phyloP scores from a whole-genome alignment of 2,113 vertebrate species.

The Istiophorus platypterus region DNA sequence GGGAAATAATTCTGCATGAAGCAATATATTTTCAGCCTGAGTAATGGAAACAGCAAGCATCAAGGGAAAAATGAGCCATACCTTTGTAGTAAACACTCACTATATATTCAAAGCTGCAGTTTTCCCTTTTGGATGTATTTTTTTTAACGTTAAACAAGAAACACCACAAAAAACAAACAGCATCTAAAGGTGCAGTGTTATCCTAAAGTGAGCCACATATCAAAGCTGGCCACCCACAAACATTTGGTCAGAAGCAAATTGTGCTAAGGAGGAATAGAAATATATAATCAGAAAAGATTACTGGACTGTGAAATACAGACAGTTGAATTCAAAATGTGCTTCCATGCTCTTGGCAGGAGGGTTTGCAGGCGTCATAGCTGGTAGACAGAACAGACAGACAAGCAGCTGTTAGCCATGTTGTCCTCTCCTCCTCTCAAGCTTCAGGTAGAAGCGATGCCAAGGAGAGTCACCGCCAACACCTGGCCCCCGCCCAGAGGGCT shows the following conservation, averaged over 20 bases:
- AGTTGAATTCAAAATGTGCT: constrained; percentile 39
- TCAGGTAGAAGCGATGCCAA: constrained; percentile 67
- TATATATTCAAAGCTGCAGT: constrained; percentile 35
- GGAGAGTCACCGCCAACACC: constrained; percentile 45
- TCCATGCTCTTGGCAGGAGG: constrained; percentile 50
- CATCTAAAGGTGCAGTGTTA: constrained; percentile 28
- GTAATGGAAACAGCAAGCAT: constrained; percentile 37
- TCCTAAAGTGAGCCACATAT: constrained; percentile 32
- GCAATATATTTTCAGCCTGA: constrained; percentile 35
- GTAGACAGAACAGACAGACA: constrained; percentile 54
- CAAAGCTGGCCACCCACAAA: constrained; percentile 29
- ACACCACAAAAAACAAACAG: constrained; percentile 32
- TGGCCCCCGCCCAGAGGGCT: constrained; percentile 56
- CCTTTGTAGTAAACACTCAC: constrained; percentile 35
- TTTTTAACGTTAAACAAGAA: constrained; percentile 34
- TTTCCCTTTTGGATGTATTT: constrained; percentile 31
- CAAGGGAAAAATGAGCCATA: constrained; percentile 37
- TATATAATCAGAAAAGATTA: constrained; percentile 34
- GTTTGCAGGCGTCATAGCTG: constrained; percentile 34
- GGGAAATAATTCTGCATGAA: constrained; percentile 35
- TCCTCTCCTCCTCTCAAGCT: constrained; percentile 58
- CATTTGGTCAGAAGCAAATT: constrained; percentile 16
- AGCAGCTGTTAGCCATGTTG: constrained; percentile 71
- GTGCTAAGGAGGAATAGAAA: constrained; percentile 6
- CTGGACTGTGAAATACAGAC: constrained; percentile 37